A percentile compares a stretch with the other conserved stretches of the same genome.
These are phyloP conservation scores for Todus mexicanus DNA, from an alignment of 2,797 vertebrate genomes.

Conservation along the genomic window DNA sequence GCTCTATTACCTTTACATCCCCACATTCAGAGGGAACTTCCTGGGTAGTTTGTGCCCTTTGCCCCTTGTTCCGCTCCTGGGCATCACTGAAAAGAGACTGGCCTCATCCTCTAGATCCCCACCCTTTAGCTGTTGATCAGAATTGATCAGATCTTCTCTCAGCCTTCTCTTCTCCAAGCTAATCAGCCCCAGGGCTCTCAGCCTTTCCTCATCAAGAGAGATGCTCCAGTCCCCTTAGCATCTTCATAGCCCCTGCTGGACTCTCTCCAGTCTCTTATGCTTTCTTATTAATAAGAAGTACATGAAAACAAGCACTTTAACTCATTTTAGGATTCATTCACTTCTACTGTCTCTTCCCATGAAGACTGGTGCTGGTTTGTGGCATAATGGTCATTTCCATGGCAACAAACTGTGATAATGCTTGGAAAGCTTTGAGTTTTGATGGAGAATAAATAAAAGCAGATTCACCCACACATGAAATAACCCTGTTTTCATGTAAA, in stretches of 20 bases:
- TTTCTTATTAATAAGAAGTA: constrained; percentile 1
- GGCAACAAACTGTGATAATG: constrained; percentile 18
- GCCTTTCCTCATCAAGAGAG: neutral
- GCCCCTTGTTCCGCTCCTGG: neutral
- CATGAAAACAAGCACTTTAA: neutral
- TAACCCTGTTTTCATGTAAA: neutral
- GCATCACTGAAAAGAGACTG: neutral
- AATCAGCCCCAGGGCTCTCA: neutral
- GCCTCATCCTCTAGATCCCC: neutral
- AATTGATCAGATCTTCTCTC: neutral
- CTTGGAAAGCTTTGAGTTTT: constrained; percentile 29
- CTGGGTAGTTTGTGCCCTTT: neutral
- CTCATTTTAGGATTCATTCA: constrained; percentile 9
- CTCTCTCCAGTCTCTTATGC: neutral
- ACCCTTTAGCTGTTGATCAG: neutral
- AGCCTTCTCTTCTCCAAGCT: neutral
- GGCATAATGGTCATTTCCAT: constrained; percentile 33
- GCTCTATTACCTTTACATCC: neutral
- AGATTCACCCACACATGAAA: neutral
- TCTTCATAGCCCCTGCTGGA: neutral
- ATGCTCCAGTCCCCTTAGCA: neutral
- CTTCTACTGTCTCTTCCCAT: neutral
- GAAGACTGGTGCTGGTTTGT: neutral
- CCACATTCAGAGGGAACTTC: neutral
- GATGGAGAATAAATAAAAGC: constrained; percentile 22